phyloP scores from a whole-genome alignment of 2,797 vertebrate genomes.

The Aselliscus stoliczkanus region DNA sequence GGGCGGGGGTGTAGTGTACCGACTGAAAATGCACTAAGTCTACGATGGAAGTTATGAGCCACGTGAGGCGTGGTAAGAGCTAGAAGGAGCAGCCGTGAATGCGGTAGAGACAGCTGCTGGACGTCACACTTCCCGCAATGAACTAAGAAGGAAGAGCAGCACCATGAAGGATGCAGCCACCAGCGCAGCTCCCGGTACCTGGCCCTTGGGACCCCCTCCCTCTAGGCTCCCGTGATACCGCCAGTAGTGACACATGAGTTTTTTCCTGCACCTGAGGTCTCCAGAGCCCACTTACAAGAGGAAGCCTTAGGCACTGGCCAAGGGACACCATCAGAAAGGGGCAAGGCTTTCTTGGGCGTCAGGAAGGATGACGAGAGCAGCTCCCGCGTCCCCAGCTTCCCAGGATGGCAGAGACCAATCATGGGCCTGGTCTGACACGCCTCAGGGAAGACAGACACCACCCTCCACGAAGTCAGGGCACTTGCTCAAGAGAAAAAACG shows the following conservation, averaged over 20 bases:
- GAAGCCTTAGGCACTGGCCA: not conserved
- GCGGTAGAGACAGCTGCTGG: not conserved
- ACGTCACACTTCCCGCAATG: fast-evolving
- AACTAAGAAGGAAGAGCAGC: not conserved
- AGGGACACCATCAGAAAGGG: not conserved
- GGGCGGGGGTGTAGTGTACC: not conserved
- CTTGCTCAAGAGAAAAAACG: not conserved
- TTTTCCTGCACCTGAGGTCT: not conserved
- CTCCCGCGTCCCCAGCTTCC: not conserved
- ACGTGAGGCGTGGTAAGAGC: not conserved
- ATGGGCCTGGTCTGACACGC: not conserved
- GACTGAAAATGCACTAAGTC: not conserved
- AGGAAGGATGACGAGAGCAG: not conserved
- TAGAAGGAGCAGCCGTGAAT: not conserved
- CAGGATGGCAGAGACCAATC: not conserved
- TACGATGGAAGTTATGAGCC: not conserved
- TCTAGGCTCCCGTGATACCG: not conserved
- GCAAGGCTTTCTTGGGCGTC: not conserved
- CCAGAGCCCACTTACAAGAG: not conserved
- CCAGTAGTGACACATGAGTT: not conserved
- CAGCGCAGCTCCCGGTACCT: not conserved
- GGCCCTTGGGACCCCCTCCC: not conserved
- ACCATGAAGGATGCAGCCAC: too few relatives aligned
- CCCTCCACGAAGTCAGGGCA: not conserved
- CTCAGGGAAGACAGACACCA: not conserved